phyloP scores from a whole-genome alignment of 2,113 vertebrate genomes.

The Scatophagus argus region DNA sequence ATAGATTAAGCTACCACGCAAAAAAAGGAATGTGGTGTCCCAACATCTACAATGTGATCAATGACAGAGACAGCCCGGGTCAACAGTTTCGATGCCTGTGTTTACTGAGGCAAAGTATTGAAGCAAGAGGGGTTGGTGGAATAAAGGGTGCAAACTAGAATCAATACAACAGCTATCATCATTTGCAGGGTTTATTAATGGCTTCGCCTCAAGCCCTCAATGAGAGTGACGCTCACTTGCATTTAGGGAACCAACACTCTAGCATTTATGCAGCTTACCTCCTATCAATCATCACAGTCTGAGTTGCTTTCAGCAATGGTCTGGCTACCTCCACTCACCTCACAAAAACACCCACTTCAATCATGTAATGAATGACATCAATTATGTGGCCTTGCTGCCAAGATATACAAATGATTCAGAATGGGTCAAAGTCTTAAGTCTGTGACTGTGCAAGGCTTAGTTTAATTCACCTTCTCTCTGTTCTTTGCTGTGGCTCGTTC shows the following conservation, averaged over 20 bases:
- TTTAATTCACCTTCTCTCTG: conserved; percentile 50
- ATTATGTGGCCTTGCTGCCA: conserved; percentile 66
- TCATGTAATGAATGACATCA: conserved; percentile 78
- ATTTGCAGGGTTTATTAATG: conserved; percentile 79
- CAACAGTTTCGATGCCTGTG: conserved; percentile 71
- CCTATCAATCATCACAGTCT: conserved; percentile 70
- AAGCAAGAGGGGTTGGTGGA: conserved; percentile 53
- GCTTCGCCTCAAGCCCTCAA: conserved; percentile 56
- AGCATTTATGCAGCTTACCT: conserved; percentile 58
- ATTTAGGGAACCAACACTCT: conserved; percentile 69
- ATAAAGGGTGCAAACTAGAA: conserved; percentile 64
- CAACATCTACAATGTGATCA: conserved; percentile 70
- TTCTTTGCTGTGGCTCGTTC: conserved; percentile 37
- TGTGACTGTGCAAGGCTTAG: conserved; percentile 22
- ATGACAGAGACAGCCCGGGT: conserved; percentile 65
- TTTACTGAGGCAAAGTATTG: conserved; percentile 76
- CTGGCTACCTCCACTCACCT: conserved; percentile 63
- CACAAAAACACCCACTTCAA: conserved; percentile 62
- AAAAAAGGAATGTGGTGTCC: conserved; percentile 59
- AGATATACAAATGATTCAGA: conserved; percentile 68
- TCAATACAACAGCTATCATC: conserved; percentile 81
- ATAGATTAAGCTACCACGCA: conserved; percentile 62
- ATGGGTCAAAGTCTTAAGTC: conserved; percentile 66
- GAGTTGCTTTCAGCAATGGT: conserved; percentile 68
- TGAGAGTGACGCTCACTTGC: conserved; percentile 71